phyloP scores from a whole-genome alignment of 2,888 invertebrate genomes.

The Byasa hedistus region DNA sequence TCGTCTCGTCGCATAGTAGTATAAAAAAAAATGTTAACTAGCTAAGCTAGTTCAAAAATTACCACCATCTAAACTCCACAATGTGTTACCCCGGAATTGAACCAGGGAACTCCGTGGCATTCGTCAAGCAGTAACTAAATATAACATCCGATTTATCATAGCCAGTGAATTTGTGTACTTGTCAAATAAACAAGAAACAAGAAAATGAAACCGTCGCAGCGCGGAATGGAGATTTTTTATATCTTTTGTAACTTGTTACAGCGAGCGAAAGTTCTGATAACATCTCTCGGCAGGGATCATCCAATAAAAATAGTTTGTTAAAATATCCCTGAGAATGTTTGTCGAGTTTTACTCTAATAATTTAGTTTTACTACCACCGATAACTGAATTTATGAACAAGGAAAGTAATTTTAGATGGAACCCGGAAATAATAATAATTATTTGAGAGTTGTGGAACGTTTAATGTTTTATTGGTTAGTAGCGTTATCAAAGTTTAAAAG shows the following conservation, averaged over 20 bases:
- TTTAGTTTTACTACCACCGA: background rate
- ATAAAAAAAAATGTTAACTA: too few relatives aligned
- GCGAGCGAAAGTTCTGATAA: background rate
- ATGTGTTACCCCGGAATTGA: too few relatives aligned
- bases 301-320: slow-evolving; percentile 1
- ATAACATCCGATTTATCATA: background rate
- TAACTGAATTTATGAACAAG: background rate
- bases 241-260: background rate
- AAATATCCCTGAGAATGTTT: background rate
- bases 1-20: too few relatives aligned
- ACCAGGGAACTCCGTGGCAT: too few relatives aligned
- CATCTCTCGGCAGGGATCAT: slow-evolving; percentile 1
- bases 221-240: background rate
- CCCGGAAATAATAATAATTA: background rate
- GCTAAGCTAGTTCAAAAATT: too few relatives aligned
- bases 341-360: background rate
- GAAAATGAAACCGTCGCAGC: background rate
- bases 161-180: background rate
- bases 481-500: too few relatives aligned
- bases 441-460: background rate
- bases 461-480: too few relatives aligned
- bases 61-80: too few relatives aligned
- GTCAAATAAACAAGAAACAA: slow-evolving; percentile 8
- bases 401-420: background rate
- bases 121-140: too few relatives aligned